Evolutionary conservation across 2,888 invertebrate species (phyloP), one percentile per base, ranked within the genome.

Genomic region (Lasioglossum marginatum): DNA sequence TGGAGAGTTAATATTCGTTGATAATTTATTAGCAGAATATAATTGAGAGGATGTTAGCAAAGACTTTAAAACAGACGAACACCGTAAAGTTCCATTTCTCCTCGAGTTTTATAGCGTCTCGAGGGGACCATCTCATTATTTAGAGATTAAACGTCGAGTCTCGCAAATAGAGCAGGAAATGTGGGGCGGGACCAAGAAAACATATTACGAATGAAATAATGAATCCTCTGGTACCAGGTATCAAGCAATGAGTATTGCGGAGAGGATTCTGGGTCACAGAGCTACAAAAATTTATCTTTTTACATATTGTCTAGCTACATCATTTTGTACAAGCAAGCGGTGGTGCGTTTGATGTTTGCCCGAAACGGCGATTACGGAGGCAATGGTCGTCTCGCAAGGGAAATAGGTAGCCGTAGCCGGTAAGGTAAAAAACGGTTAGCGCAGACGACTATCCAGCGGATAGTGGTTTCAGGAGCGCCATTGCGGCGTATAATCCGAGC

Each of bases 101-200:
- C 66, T 66, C 34, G 60, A 60, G 27, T 60, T n/a, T 60, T 60
- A 27, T 60, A 60, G 12, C 60, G 60, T 66, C 34, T 66, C 66
- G 2, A 6, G 34, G 31, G 34, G 4, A 1, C 66, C 66, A 19
- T 66, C 66, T 66, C 66, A 66, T 66, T 66, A 66, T 34, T 34
- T 34, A 19, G 34, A 66, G 66, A 66, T 66, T 66, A 66, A 66
- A 34, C 34, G 31, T 66, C 31, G 34, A 19, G 66, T 19, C 27
- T 3, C 16, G 6, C 34, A 27, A 60, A 60, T 60, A 66, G 34
- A 66, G 4, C 4, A 66, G 16, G 8, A 66, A 66, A 34, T 19
- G 34, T 19, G 5, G 45, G 14, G 27, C n/a, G 27, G 3, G 8
- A 3, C 34, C 34, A 2, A 66, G 34, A 16, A 34, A 66, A 66